phyloP scores from a whole-genome alignment of 2,888 invertebrate species.

The Urechis unicinctus region DNA sequence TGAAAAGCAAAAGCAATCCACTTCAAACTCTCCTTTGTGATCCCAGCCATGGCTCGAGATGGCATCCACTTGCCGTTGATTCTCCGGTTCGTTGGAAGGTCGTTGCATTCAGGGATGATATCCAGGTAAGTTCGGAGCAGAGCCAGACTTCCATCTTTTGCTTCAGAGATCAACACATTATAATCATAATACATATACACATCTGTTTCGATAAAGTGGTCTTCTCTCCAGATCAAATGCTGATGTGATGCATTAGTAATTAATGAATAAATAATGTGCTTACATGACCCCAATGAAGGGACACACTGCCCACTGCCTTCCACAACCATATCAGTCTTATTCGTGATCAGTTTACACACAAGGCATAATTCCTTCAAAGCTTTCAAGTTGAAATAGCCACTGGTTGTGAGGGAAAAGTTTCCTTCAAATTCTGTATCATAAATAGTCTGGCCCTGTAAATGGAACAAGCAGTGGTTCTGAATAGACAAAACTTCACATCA shows the following conservation, averaged over 20 bases:
- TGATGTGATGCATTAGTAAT: no score
- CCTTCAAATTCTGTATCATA: constrained; percentile 29
- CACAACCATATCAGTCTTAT: constrained; percentile 31
- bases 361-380: constrained; percentile 29
- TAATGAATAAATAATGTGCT: no score
- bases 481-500: background rate
- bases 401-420: no score
- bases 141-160: no score
- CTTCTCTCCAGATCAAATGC: no score
- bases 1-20: constrained; percentile 45
- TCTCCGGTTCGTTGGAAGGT: constrained; percentile 9
- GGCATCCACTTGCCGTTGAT: no score
- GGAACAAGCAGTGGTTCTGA: background rate
- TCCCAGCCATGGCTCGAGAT: no score
- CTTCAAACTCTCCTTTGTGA: constrained; percentile 20
- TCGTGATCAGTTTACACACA: constrained; percentile 32
- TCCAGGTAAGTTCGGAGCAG: background rate
- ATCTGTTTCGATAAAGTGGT: no score
- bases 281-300: no score
- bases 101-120: constrained; percentile 1
- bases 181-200: no score
- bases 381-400: constrained; percentile 5
- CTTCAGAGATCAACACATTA: no score
- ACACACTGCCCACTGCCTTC: constrained; percentile 33
- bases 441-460: constrained; percentile 30